Conservation (phyloP, 2,797 vertebrate species). For the Tadarida brasiliensis region DNA sequence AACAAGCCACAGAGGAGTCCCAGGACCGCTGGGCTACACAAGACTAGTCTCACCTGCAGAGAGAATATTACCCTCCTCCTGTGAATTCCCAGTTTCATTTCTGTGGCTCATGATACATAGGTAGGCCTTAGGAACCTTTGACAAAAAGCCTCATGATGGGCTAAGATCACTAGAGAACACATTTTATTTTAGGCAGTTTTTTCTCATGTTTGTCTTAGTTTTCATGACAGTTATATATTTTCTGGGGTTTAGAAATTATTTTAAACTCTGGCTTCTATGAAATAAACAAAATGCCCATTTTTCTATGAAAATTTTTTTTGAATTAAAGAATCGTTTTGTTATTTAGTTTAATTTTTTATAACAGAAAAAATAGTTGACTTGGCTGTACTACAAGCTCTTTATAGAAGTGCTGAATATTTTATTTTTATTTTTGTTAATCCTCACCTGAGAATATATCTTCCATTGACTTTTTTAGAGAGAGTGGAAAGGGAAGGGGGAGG, state of each 20-base stretch:
- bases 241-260: background rate
- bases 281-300: background rate
- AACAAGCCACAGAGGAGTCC: background rate
- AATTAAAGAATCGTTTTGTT: background rate
- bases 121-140: background rate
- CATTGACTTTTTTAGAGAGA: too few species aligned
- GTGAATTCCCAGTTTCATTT: background rate
- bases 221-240: background rate
- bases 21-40: background rate
- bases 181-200: background rate
- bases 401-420: background rate
- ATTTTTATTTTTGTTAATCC: background rate
- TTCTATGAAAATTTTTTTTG: background rate
- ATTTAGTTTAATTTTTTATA: background rate
- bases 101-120: background rate
- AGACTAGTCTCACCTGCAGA: background rate
- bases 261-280: background rate
- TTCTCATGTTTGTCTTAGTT: background rate
- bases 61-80: background rate
- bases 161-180: background rate
- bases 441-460: too few species aligned
- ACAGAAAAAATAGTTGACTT: background rate
- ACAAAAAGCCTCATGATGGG: background rate
- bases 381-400: slow-evolving; percentile 11
- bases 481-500: too few species aligned